A percentile compares a stretch with the other conserved stretches of the same genome.
phyloP scores from a whole-genome alignment of 2,797 vertebrate species.

The Platyrinchus mystaceus region DNA sequence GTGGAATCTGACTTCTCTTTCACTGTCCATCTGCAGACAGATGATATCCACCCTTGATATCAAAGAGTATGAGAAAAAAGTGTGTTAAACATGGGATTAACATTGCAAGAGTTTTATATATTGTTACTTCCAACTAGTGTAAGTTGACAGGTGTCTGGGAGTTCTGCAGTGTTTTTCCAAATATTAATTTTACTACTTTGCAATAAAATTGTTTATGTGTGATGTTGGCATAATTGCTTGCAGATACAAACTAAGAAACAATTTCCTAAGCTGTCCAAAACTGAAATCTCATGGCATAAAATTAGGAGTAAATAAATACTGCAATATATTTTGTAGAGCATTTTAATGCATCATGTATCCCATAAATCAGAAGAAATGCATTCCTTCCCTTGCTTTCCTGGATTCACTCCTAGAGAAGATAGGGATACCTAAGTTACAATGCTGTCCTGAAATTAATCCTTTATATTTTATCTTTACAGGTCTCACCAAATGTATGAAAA shows the following conservation, averaged over 20 bases:
- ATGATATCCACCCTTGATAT: neutral
- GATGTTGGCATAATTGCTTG: neutral
- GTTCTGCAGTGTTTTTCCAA: neutral
- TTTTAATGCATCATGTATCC: neutral
- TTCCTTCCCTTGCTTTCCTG: neutral
- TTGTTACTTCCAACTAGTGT: neutral
- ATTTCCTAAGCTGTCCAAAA: neutral
- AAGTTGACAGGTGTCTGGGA: neutral
- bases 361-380: neutral
- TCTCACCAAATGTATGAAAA: neutral
- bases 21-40: neutral
- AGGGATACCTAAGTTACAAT: neutral
- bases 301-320: constrained; percentile 2
- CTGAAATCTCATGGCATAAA: neutral
- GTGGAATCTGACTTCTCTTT: neutral
- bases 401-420: neutral
- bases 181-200: neutral
- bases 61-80: neutral
- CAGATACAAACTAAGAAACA: neutral
- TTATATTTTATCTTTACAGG: neutral
- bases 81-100: neutral
- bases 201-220: neutral
- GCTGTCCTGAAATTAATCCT: neutral
- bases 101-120: neutral
- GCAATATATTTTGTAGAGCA: neutral